These are phyloP conservation scores for Callithrix jacchus DNA, from an alignment of 2,113 vertebrate species.

Conservation along the genomic window DNA sequence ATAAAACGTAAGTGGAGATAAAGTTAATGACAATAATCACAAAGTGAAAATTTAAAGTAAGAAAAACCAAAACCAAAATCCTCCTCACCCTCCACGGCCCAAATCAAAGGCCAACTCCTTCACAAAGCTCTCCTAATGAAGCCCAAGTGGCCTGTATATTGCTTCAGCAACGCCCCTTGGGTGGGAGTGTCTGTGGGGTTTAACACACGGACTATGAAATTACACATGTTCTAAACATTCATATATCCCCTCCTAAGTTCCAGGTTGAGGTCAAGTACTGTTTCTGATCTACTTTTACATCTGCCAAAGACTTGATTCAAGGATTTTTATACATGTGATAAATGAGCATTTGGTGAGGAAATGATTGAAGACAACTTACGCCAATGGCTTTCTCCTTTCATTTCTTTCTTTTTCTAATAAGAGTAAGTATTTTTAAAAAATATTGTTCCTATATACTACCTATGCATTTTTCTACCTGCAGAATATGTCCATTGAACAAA, in stretches of 20 bases:
- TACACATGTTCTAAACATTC: neutral
- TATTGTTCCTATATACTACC: neutral
- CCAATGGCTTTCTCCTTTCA: neutral
- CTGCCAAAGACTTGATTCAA: neutral
- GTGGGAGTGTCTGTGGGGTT: neutral
- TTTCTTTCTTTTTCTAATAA: neutral
- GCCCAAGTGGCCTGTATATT: neutral
- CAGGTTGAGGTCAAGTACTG: neutral
- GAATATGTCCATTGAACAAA: neutral
- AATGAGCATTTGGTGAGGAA: neutral
- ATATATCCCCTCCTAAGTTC: neutral
- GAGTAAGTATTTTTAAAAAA: neutral
- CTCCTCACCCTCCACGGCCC: neutral
- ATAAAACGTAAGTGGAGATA: too few species aligned
- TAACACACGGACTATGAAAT: neutral
- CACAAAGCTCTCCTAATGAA: neutral
- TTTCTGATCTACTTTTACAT: constrained; percentile 16
- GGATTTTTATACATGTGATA: neutral
- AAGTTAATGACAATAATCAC: too few species aligned
- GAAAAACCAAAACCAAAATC: neutral
- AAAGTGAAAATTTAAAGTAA: too few species aligned
- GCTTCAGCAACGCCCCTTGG: neutral
- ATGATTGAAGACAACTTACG: neutral
- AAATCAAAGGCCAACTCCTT: neutral
- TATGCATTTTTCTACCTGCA: neutral